Conservation (phyloP, 2,888 invertebrate genomes). For the Acleris cristana region DNA sequence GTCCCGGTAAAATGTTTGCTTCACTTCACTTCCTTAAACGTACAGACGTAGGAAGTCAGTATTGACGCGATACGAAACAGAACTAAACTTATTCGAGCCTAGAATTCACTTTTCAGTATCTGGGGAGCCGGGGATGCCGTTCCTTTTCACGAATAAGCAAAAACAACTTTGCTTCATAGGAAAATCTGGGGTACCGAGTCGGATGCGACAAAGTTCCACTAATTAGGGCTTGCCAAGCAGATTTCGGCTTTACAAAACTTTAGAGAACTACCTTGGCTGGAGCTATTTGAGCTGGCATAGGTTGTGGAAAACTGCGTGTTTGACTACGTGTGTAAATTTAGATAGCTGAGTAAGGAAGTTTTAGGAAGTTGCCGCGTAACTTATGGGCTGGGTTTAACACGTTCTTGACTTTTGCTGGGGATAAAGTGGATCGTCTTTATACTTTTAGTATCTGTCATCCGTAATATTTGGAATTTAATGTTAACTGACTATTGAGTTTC, state of each 20-base stretch:
- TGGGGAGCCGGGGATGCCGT: slow-evolving; percentile 6
- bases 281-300: background rate
- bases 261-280: slow-evolving; percentile 17
- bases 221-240: slow-evolving; percentile 35
- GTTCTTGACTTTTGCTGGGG: background rate
- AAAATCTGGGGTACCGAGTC: slow-evolving; percentile 32
- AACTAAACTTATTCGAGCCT: background rate
- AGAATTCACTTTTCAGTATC: slow-evolving; percentile 11
- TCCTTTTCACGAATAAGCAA: slow-evolving; percentile 34
- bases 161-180: slow-evolving; percentile 35
- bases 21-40: slow-evolving; percentile 1
- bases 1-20: slow-evolving; percentile 15
- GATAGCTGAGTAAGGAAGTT: background rate
- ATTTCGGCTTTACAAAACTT: slow-evolving; percentile 27
- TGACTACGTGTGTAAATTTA: background rate
- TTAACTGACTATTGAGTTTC: no score
- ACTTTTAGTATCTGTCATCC: no score
- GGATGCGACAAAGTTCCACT: slow-evolving; percentile 34
- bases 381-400: background rate
- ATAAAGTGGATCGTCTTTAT: background rate
- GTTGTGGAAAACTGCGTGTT: slow-evolving; percentile 2
- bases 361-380: background rate
- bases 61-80: background rate
- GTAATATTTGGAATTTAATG: no score
- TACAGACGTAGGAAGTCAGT: no score